Base-by-base conservation (phyloP, 2,113 vertebrate species). In the Pterophyllum scalare region DNA sequence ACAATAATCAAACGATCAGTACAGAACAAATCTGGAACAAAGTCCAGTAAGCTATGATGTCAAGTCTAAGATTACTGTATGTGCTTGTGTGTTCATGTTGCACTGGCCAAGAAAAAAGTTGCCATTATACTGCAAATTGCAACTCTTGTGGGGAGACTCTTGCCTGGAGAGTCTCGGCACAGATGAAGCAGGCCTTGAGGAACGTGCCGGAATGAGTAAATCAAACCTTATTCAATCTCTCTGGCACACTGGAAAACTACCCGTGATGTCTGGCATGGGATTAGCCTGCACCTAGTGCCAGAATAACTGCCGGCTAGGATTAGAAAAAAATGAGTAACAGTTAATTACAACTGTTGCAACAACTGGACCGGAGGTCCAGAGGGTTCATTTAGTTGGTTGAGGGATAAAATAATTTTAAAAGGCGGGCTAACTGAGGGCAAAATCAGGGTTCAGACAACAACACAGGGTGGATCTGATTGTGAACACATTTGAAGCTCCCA, bases 181-280 rank as follows among this genome's bases (percentile, higher is more conserved):
- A 5, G 65, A 79, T 59, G 3, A 20, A 82, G 40, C 13, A 43
- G 74, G 88, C 77, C 65, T 83, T 84, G 67, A 86, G 89, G 84
- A 94, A 91, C 75, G 83, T 86, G 82, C 81, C 75, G 60, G 62
- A 93, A 89, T 89, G 87, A 94, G 90, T 84, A 81, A 89, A 90
- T 92, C 57, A 46, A 84, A 81, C 49, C 80, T 89, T 67, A 88
- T 81, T 90, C 86, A 83, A 74, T 83, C 81, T 40, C 83, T 88
- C 57, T 87, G 77, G 83, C 76, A 84, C 59, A 84, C 59, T 75
- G 67, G 60, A 86, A 94, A 95, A 89, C 87, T 90, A 93, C 83
- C 85, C 82, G 72, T 89, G 87, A 88, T 87, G 90, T 89, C 86
- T 93, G 83, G 84, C 84, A 85, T 79, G 54, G 83, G 85, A 88